Evolutionary conservation across 2,113 vertebrate species (phyloP), one percentile per base, ranked within the genome.

Genomic region (Melanerpes formicivorus): DNA sequence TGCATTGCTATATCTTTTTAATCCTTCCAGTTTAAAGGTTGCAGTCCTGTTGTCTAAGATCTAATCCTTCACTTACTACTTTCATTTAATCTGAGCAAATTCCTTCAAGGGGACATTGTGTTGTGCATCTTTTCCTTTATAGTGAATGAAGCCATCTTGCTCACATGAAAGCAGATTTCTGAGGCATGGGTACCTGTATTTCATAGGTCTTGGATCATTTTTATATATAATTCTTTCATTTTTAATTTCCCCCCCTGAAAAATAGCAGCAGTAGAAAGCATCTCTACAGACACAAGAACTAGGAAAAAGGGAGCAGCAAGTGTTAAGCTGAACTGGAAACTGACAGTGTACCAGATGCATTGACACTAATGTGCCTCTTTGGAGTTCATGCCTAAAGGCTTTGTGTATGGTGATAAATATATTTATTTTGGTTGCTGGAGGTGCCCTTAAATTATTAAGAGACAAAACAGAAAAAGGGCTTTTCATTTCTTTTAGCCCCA

Each of bases 361-460:
- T 82, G 89, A 90, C 95, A 93, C 73, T 93, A 94, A 96, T 95
- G 96, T 87, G 80, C 52, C 88, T 96, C 84, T 96, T 92, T 50
- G 76, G 81, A 85, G 69, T 55, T 87, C 79, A 83, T 0, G 84
- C 95, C 95, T 90, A 95, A 88, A 95, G 94, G 95, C 90, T 95
- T 93, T 90, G 92, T 85, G 83, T 90, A 69, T 4, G 1, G 77
- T 96, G 95, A 96, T 90, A 95, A 96, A 97, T 96, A 94, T 78
- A 92, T 97, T 96, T 96, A 92, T 93, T 96, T 95, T 95, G 32
- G 88, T 96, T 79, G 64, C 90, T 93, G 72, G 79, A 95, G 80
- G 70, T 94, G 70, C 69, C 90, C 78, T 94, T 97, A 94, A 96
- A 97, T 97, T 97, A 96, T 97, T 97, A 85, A 96, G 91, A 95